phyloP scores from a whole-genome alignment of 2,888 invertebrate genomes.

The Diarsia brunnea region DNA sequence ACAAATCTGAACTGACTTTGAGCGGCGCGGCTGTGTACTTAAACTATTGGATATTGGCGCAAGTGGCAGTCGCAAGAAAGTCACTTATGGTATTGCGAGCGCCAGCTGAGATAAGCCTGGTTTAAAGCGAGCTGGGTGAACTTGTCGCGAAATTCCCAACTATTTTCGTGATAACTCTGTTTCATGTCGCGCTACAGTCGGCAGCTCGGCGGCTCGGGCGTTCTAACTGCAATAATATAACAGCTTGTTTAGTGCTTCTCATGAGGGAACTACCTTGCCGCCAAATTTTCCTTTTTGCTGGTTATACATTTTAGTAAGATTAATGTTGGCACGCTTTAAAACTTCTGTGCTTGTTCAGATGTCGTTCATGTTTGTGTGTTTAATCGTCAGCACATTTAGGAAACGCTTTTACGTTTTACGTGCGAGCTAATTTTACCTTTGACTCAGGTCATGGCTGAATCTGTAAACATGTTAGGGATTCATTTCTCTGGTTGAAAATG shows the following conservation, averaged over 20 bases:
- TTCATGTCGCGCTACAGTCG: constrained; percentile 64
- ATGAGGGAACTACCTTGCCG: constrained; percentile 36
- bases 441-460: constrained; percentile 1
- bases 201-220: constrained; percentile 35
- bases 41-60: constrained; percentile 43
- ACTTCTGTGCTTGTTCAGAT: constrained; percentile 24
- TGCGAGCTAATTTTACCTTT: constrained; percentile 19
- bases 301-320: constrained; percentile 34
- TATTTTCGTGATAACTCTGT: constrained; percentile 67
- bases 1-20: constrained; percentile 13
- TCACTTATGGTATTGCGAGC: constrained; percentile 62
- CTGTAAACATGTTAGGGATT: background rate
- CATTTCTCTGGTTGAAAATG: background rate
- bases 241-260: constrained; percentile 51
- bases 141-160: constrained; percentile 73
- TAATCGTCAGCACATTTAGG: constrained; percentile 22
- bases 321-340: constrained; percentile 29
- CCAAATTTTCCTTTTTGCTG: constrained; percentile 32
- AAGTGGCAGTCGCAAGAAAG: constrained; percentile 67
- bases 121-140: constrained; percentile 68
- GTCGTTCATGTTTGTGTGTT: constrained; percentile 10
- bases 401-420: constrained; percentile 28
- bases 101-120: constrained; percentile 72
- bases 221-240: constrained; percentile 57
- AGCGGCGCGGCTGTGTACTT: background rate